A percentile compares a stretch with the other conserved stretches of the same genome.
These are phyloP conservation scores for Drosophila birchii DNA, from an alignment of 2,888 invertebrate genomes.

Conservation along the genomic window DNA sequence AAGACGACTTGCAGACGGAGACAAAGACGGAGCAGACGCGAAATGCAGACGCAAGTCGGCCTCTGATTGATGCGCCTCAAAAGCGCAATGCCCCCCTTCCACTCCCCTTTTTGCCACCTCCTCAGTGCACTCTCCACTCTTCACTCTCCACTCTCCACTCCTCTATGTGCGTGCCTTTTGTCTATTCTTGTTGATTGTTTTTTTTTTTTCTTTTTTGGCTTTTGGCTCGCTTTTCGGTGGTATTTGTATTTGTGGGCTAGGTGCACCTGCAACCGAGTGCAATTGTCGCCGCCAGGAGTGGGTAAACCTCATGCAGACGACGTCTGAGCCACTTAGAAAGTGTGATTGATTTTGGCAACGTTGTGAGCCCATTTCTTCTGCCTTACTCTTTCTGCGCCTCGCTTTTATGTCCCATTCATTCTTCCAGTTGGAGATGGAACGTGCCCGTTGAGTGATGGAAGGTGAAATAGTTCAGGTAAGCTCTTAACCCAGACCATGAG, in stretches of 20 bases:
- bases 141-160: neutral
- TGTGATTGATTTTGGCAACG: conserved; percentile 82
- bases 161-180: conserved; percentile 42
- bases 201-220: no score
- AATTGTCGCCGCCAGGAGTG: conserved; percentile 37
- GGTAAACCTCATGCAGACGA: conserved; percentile 31
- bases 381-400: conserved; percentile 36
- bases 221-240: conserved; percentile 31
- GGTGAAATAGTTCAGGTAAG: neutral
- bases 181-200: conserved; percentile 50
- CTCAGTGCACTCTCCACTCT: neutral
- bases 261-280: conserved; percentile 46
- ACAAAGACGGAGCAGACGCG: conserved; percentile 16
- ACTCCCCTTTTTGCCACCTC: conserved; percentile 9
- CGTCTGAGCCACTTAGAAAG: conserved; percentile 76
- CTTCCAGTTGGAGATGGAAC: conserved; percentile 39
- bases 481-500: neutral
- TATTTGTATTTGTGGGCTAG: conserved; percentile 14
- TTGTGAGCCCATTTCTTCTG: conserved; percentile 74
- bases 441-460: conserved; percentile 13
- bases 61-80: conserved; percentile 51
- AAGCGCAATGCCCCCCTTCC: conserved; percentile 26
- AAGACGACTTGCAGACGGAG: conserved; percentile 15
- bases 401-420: conserved; percentile 39
- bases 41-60: conserved; percentile 34